A percentile compares a stretch with the other conserved stretches of the same genome.
These are phyloP conservation scores for Corvus hawaiiensis DNA, from an alignment of 2,113 vertebrate genomes.

Conservation along the genomic window DNA sequence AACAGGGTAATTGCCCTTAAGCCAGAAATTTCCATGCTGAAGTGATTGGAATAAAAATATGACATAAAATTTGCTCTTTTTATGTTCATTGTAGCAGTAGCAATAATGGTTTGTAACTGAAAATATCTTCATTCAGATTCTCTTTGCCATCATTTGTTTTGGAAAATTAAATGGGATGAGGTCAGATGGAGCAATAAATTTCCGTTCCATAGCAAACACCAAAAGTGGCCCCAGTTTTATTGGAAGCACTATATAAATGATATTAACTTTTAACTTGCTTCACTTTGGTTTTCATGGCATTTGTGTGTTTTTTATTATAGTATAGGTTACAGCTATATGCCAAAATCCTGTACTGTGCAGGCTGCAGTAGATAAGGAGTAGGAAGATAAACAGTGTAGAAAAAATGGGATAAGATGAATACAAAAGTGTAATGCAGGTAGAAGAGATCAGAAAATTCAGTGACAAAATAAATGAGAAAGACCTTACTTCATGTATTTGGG, in stretches of 20 bases:
- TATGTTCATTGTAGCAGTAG: not conserved
- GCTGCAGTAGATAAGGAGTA: not conserved
- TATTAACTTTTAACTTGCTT: not conserved
- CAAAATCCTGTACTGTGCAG: not conserved
- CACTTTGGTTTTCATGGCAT: not conserved
- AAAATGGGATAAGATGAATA: not conserved
- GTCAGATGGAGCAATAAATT: not conserved
- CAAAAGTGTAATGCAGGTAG: not conserved
- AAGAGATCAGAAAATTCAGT: not conserved
- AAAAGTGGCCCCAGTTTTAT: not conserved
- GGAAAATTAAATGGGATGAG: not conserved
- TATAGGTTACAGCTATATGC: not conserved
- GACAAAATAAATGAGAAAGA: not conserved
- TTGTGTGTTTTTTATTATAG: not conserved
- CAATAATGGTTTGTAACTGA: not conserved
- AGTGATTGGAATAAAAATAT: not conserved
- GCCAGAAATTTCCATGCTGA: not conserved
- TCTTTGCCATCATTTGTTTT: not conserved
- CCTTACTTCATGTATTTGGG: not conserved
- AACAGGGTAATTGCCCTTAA: not conserved
- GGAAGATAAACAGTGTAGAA: not conserved
- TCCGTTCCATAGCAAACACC: not conserved
- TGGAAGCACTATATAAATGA: not conserved
- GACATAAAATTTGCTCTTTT: not conserved
- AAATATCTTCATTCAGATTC: not conserved